Conservation (phyloP, 2,797 vertebrate species). For the Hephaestus fuliginosus region DNA sequence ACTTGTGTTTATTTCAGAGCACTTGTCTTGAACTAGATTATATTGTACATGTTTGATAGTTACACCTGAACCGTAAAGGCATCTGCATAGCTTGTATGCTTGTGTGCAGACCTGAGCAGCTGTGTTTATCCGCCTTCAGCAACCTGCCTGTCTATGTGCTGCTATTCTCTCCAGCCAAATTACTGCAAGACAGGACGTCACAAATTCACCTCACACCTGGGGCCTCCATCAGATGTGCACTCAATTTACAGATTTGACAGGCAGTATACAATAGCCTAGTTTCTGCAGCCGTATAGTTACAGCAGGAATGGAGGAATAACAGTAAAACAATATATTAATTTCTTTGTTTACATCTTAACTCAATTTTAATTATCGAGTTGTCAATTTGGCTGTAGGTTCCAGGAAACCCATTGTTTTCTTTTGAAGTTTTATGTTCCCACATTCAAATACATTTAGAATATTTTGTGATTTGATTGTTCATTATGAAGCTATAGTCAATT, state of each 20-base stretch:
- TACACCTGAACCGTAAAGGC: neutral
- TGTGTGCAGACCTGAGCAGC: slow-evolving; percentile 19
- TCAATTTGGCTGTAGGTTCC: too few species aligned
- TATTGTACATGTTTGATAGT: neutral
- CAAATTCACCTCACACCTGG: slow-evolving; percentile 2
- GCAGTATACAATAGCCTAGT: neutral
- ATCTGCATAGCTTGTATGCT: neutral
- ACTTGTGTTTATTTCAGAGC: neutral
- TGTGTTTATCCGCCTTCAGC: slow-evolving; percentile 30
- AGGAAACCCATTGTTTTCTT: too few species aligned
- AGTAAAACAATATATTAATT: too few species aligned
- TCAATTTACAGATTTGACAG: slow-evolving; percentile 14
- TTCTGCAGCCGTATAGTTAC: neutral
- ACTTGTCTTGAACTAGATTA: neutral
- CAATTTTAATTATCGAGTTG: too few species aligned
- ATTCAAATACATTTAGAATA: too few species aligned
- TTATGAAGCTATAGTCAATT: too few species aligned
- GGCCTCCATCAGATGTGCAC: slow-evolving; percentile 2
- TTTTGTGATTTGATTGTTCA: too few species aligned
- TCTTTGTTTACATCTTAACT: too few species aligned
- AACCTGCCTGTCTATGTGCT: neutral
- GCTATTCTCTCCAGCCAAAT: slow-evolving; percentile 11
- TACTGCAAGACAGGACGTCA: neutral
- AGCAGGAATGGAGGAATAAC: too few species aligned
- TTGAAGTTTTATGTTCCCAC: too few species aligned